Evolutionary conservation across 2,888 invertebrate species (phyloP).

Genomic region (Abscondita cerata): DNA sequence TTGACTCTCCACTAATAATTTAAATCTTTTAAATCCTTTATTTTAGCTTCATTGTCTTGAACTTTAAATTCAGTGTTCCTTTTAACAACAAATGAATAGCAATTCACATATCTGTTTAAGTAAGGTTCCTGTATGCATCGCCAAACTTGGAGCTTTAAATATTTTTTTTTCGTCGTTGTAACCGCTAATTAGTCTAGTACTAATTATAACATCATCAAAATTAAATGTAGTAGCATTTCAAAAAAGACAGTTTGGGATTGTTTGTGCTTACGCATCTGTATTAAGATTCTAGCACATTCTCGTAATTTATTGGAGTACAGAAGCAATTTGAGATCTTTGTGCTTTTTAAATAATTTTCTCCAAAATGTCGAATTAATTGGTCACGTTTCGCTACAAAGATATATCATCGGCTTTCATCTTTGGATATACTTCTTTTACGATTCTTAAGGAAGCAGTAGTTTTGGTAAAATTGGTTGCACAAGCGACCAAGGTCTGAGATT

Average conservation of each 20-base stretch:
- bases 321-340: constrained; percentile 35
- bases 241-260: constrained; percentile 9
- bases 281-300: constrained; percentile 37
- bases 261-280: constrained; percentile 26
- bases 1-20: background rate
- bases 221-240: constrained; percentile 39
- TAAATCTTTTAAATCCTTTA: constrained; percentile 8
- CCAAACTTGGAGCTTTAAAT: constrained; percentile 40
- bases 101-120: constrained; percentile 40
- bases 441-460: no score
- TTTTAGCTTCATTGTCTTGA: constrained; percentile 1
- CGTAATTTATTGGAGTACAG: constrained; percentile 37
- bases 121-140: constrained; percentile 41
- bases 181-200: constrained; percentile 38
- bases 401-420: constrained; percentile 38
- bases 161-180: constrained; percentile 40
- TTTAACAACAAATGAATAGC: constrained; percentile 37
- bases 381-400: constrained; percentile 37
- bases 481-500: no score
- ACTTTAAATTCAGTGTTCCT: constrained; percentile 12
- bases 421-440: no score
- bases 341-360: constrained; percentile 39
- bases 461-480: no score
- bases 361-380: constrained; percentile 32
- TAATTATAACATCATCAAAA: constrained; percentile 37